These are phyloP conservation scores for Acronicta leporina DNA, from an alignment of 2,888 invertebrate species.

Conservation along the genomic window DNA sequence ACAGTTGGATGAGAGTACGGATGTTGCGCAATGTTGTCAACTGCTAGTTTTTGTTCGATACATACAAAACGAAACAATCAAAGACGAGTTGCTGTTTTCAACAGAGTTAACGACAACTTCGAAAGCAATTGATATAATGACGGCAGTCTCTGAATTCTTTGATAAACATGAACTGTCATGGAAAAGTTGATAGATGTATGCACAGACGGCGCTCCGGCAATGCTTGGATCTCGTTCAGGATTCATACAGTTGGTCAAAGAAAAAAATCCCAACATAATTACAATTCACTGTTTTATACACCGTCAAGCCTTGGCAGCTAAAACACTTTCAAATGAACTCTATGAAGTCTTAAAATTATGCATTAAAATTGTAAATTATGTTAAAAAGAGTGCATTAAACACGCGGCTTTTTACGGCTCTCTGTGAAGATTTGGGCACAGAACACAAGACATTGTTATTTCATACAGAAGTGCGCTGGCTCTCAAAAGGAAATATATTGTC, in stretches of 20 bases:
- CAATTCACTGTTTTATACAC: conserved; percentile 39
- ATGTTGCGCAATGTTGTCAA: conserved; percentile 35
- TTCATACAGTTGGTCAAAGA: no score
- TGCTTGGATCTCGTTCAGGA: no score
- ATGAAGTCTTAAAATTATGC: not conserved
- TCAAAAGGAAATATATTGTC: conserved; percentile 13
- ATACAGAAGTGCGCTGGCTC: conserved; percentile 27
- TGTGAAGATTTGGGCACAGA: conserved; percentile 11
- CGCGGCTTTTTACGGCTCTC: conserved; percentile 7
- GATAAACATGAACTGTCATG: not conserved
- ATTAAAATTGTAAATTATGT: conserved; percentile 22
- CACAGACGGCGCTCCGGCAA: no score
- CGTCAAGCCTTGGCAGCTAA: conserved; percentile 46
- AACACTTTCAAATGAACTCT: conserved; percentile 27
- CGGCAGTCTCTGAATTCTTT: not conserved
- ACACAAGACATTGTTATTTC: conserved; percentile 13
- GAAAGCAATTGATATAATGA: conserved; percentile 13
- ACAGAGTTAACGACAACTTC: conserved; percentile 9
- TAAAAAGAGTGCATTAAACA: conserved; percentile 7
- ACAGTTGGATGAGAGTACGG: conserved; percentile 22
- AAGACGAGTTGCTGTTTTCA: not conserved
- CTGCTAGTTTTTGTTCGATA: conserved; percentile 25
- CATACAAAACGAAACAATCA: not conserved
- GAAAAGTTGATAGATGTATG: not conserved
- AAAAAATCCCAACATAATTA: conserved; percentile 8